phyloP scores from a whole-genome alignment of 2,797 vertebrate species.

The Brachyrhaphis roseni region DNA sequence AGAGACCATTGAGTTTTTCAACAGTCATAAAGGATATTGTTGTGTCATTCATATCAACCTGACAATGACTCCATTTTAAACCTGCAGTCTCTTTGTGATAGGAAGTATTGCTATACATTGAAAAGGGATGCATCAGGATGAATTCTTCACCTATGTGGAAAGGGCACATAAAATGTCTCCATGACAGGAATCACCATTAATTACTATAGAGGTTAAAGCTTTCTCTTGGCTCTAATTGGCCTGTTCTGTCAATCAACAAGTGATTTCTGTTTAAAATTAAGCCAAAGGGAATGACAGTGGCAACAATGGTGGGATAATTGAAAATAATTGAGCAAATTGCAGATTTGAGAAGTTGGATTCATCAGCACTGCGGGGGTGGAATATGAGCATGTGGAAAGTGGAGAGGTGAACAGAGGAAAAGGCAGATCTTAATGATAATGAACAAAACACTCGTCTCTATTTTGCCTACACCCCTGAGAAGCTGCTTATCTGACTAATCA shows the following conservation, averaged over 20 bases:
- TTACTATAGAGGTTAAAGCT: conserved; percentile 74
- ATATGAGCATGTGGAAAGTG: conserved; percentile 69
- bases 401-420: conserved; percentile 69
- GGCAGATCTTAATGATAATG: conserved; percentile 80
- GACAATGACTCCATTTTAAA: conserved; percentile 23
- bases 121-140: conserved; percentile 39
- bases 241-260: conserved; percentile 85
- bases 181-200: conserved; percentile 81
- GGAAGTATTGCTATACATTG: conserved; percentile 8
- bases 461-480: conserved; percentile 69
- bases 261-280: conserved; percentile 80
- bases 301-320: conserved; percentile 80
- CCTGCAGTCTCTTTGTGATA: conserved; percentile 23
- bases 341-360: conserved; percentile 79
- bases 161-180: conserved; percentile 63
- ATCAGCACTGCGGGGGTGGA: conserved; percentile 75
- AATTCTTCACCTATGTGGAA: conserved; percentile 47
- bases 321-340: conserved; percentile 84
- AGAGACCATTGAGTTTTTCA: conserved; percentile 28
- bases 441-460: conserved; percentile 79
- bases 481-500: conserved; percentile 78
- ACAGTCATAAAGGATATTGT: conserved; percentile 43
- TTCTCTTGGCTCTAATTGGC: conserved; percentile 75
- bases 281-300: conserved; percentile 76
- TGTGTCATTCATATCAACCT: conserved; percentile 36